Percentiles rank a stretch among this genome's conserved stretches.
phyloP scores from a whole-genome alignment of 1,140 invertebrate genomes.

The Pseudachorutes palmiensis region DNA sequence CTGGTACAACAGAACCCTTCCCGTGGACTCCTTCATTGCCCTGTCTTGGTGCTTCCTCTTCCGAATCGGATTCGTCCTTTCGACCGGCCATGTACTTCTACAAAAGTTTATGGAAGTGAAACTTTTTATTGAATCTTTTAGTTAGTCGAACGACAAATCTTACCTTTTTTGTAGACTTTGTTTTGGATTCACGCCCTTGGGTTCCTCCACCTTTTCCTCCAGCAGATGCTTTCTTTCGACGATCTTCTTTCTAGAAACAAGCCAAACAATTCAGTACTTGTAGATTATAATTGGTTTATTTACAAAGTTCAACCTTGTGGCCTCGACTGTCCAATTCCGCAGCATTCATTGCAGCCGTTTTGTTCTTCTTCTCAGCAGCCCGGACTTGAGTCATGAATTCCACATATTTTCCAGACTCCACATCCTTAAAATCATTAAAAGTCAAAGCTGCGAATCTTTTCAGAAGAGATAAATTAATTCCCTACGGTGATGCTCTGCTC shows the following conservation, averaged over 20 bases:
- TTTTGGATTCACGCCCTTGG: conserved; percentile 84
- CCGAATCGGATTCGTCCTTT: conserved; percentile 47
- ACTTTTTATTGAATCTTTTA: not conserved
- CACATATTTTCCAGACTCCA: conserved; percentile 52
- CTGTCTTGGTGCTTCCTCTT: conserved; percentile 46
- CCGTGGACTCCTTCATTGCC: conserved; percentile 47
- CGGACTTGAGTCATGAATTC: conserved; percentile 53
- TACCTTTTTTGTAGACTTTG: conserved; percentile 72
- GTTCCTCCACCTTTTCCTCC: conserved; percentile 82
- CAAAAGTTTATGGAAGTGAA: too few relatives aligned
- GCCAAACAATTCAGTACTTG: conserved; percentile 2
- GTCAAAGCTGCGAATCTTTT: conserved; percentile 5
- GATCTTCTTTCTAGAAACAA: conserved; percentile 61
- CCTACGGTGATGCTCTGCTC: conserved; percentile 51
- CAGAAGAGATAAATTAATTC: not conserved
- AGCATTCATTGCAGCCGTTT: conserved; percentile 44
- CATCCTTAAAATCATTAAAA: conserved; percentile 43
- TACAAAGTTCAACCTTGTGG: conserved; percentile 19
- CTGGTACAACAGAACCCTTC: conserved; percentile 41
- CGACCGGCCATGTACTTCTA: conserved; percentile 51
- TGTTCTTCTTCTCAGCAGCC: conserved; percentile 48
- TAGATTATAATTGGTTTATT: conserved; percentile 1
- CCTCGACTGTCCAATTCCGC: conserved; percentile 56
- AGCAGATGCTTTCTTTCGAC: conserved; percentile 74
- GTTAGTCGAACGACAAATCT: not conserved